Base-by-base conservation (phyloP, 2,797 vertebrate species). In the Phaenicophaeus curvirostris region DNA sequence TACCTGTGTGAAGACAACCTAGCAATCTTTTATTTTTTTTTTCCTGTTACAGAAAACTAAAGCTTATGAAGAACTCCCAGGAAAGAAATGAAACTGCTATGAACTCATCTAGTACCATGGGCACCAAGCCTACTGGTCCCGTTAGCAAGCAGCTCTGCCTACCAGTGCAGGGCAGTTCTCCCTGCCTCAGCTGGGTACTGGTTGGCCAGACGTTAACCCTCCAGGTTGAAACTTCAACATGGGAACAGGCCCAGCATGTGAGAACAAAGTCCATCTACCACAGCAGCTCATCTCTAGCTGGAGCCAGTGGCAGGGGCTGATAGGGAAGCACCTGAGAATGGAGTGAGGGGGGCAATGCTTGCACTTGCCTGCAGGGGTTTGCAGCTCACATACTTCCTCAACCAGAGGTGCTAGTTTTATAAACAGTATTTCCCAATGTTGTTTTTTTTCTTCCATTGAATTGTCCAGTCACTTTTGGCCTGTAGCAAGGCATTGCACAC, bases 401-500 rank as follows among this genome's bases (percentile, higher is more conserved):
- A 48, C 42, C 51, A 88, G 66, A 94, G 87, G 80, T 84, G 69
- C 91, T 78, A 30, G 66, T 91, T 95, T 84, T 88, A 91, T 41
- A 88, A 93, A 86, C 5, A 65, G 30, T 66, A 76, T 94, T 94
- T 93, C 63, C 23, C 69, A 76, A n/a, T 81, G 83, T 37, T 55
- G 51, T 9, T 62, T 51, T 90, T 78, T 76, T 71, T 14, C n/a
- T 88, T 94, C 58, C 51, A 88, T 88, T 67, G 76, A 91, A 84
- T 25, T 88, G 39, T 69, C 55, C 90, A 76, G 94, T 84, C 95
- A 79, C 51, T 94, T 93, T 67, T 75, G 75, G 85, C 95, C 93
- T n/a, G 54, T 53, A 88, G 94, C 79, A 85, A 91, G 48, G 61
- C 83, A 35, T 66, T 3, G 3, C 69, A 55, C 53, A n/a, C 31